phyloP scores from a whole-genome alignment of 2,797 vertebrate species.

The Phoebastria nigripes region DNA sequence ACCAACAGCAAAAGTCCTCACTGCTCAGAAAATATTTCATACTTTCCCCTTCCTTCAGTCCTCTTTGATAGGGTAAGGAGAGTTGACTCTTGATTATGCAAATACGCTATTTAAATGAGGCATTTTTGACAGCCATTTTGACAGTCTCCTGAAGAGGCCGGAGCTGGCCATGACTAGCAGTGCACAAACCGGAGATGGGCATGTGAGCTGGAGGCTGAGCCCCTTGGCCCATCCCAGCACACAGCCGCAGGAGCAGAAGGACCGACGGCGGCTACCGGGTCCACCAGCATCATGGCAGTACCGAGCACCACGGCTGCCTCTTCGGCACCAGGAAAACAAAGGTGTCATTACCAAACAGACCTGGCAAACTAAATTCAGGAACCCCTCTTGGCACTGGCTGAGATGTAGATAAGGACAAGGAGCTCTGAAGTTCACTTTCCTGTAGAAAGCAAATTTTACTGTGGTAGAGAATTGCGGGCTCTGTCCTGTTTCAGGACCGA shows the following conservation, averaged over 20 bases:
- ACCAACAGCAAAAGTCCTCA: not conserved
- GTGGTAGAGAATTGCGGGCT: not conserved
- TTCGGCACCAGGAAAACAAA: not conserved
- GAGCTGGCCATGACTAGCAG: not conserved
- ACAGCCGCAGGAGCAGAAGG: not conserved
- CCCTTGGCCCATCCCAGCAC: not conserved
- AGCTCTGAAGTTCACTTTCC: not conserved
- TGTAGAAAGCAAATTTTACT: not conserved
- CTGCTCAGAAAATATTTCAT: not conserved
- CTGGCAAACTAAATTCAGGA: not conserved
- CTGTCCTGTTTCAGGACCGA: not conserved
- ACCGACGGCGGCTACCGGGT: rapidly evolving
- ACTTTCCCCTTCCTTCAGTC: not conserved
- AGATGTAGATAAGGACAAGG: not conserved
- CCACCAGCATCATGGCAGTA: not conserved
- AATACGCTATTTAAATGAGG: not conserved
- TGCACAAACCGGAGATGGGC: rapidly evolving
- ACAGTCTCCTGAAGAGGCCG: not conserved
- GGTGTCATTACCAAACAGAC: not conserved
- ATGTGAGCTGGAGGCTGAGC: not conserved
- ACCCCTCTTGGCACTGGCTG: not conserved
- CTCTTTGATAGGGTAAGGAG: not conserved
- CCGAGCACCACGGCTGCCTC: rapidly evolving
- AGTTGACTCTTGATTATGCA: not conserved
- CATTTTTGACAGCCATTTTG: not conserved